A percentile compares a stretch with the other conserved stretches of the same genome.
Conservation (phyloP, 2,113 vertebrate genomes). For the Gopherus evgoodei region DNA sequence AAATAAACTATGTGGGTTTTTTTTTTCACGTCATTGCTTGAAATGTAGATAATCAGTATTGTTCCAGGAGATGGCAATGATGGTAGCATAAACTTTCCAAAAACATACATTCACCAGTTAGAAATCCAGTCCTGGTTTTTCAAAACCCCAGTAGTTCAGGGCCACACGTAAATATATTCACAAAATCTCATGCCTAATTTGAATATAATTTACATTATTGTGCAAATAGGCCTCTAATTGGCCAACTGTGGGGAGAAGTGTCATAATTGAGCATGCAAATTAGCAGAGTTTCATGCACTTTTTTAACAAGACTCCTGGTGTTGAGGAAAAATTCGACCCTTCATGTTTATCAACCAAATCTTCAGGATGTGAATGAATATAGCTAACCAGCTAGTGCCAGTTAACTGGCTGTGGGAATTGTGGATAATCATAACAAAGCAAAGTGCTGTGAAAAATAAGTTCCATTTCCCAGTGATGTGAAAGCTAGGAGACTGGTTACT, state of each 20-base stretch:
- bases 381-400: background rate
- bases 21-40: too few relatives aligned
- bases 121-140: background rate
- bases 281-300: background rate
- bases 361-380: background rate
- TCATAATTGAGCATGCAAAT: background rate
- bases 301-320: background rate
- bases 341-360: background rate
- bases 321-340: background rate
- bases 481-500: background rate
- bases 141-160: background rate
- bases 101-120: background rate
- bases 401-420: background rate
- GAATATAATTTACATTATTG: accelerated
- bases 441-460: background rate
- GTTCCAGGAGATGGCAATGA: background rate
- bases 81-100: background rate
- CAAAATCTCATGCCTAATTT: background rate
- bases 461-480: background rate
- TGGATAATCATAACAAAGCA: background rate
- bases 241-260: background rate
- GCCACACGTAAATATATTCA: background rate
- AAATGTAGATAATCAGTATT: background rate
- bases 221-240: background rate
- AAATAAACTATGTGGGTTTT: too few relatives aligned